These are phyloP conservation scores for Aphelenchoides bicaudatus DNA, from an alignment of 2,888 invertebrate genomes.

Conservation along the genomic window DNA sequence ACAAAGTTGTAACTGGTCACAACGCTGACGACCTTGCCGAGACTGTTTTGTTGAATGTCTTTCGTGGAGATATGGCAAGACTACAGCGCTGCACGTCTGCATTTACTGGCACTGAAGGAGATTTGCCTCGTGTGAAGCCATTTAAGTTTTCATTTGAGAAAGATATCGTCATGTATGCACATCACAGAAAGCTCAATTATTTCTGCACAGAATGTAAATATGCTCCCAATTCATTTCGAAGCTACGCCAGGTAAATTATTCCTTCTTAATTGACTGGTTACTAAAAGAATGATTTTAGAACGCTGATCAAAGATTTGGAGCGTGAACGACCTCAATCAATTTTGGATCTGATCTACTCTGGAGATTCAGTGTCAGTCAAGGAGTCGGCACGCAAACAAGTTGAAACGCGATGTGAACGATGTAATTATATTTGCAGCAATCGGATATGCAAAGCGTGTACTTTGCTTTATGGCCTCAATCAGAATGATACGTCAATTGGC, in stretches of 20 bases:
- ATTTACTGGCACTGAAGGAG: constrained; percentile 49
- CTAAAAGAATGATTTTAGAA: constrained; percentile 19
- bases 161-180: constrained; percentile 86
- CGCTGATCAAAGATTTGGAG: constrained; percentile 82
- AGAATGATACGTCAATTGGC: constrained; percentile 81
- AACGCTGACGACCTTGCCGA: constrained; percentile 84
- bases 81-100: constrained; percentile 85
- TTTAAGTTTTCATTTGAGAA: constrained; percentile 66
- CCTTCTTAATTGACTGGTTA: constrained; percentile 10
- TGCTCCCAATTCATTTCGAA: constrained; percentile 86
- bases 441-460: constrained; percentile 93
- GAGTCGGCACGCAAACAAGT: constrained; percentile 72
- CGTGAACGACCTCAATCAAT: constrained; percentile 76
- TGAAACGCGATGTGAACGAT: constrained; percentile 65
- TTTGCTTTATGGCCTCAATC: constrained; percentile 86
- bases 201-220: constrained; percentile 98
- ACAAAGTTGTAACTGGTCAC: constrained; percentile 84
- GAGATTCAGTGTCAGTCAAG: constrained; percentile 77
- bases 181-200: constrained; percentile 88
- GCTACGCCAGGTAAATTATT: constrained; percentile 69
- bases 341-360: constrained; percentile 57
- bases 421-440: constrained; percentile 82
- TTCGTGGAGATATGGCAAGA: constrained; percentile 91
- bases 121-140: constrained; percentile 52
- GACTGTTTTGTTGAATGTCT: constrained; percentile 71